These are phyloP conservation scores for Polypterus bichir DNA, from an alignment of 2,113 vertebrate species.

Conservation along the genomic window DNA sequence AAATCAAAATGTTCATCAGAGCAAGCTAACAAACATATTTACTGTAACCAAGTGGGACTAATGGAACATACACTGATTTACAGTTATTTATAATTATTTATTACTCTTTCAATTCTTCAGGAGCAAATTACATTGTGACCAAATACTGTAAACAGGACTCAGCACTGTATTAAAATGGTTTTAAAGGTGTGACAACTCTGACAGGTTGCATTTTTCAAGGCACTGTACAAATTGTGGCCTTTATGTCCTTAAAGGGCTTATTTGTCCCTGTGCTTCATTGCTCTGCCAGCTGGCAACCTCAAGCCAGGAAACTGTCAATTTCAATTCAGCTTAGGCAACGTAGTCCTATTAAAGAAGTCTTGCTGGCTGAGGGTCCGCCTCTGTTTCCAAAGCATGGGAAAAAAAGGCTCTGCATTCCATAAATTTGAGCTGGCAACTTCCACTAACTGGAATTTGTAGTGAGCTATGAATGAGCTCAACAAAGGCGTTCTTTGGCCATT, in stretches of 20 bases:
- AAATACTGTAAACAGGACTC: no score
- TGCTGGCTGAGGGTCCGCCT: conserved; percentile 72
- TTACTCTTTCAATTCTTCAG: no score
- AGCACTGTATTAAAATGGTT: neutral
- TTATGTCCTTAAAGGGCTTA: conserved; percentile 40
- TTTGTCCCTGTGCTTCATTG: conserved; percentile 54
- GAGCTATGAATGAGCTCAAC: conserved; percentile 97
- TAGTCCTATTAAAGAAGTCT: conserved; percentile 73
- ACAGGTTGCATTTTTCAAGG: conserved; percentile 33
- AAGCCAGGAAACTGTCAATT: conserved; percentile 96
- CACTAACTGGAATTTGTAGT: conserved; percentile 78
- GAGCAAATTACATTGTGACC: no score
- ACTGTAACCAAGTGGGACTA: no score
- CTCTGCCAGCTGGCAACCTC: conserved; percentile 82
- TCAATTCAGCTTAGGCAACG: conserved; percentile 77
- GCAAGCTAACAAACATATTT: no score
- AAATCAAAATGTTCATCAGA: no score
- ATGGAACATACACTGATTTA: no score
- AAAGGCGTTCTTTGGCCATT: conserved; percentile 97
- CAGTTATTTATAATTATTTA: no score
- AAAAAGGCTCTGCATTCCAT: conserved; percentile 71
- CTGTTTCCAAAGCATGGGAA: conserved; percentile 95
- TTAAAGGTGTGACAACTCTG: conserved; percentile 20
- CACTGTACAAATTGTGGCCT: conserved; percentile 51
- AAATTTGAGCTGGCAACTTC: conserved; percentile 85